These are phyloP conservation scores for Patella depressa DNA, from an alignment of 2,888 invertebrate genomes.

Conservation along the genomic window DNA sequence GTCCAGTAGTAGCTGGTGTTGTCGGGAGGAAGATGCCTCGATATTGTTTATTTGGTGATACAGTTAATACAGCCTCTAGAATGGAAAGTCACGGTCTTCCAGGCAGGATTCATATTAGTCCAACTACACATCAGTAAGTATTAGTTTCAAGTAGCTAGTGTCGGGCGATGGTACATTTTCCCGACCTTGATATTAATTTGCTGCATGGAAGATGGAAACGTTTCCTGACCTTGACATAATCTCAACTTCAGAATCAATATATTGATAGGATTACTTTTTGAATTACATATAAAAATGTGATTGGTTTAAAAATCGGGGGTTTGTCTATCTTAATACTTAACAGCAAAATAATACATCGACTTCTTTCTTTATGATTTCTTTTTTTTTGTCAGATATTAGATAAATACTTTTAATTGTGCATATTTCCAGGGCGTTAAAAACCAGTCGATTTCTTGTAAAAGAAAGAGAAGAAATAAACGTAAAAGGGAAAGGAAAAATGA, in stretches of 20 bases:
- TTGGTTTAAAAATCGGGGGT: no score
- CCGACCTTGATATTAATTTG: neutral
- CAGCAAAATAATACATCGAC: no score
- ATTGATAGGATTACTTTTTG: no score
- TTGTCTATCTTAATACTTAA: no score
- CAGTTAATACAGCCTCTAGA: constrained; percentile 60
- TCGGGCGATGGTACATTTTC: neutral
- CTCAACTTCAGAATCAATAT: neutral
- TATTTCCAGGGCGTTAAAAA: constrained; percentile 29
- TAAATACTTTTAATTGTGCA: no score
- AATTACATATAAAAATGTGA: no score
- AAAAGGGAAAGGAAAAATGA: constrained; percentile 57
- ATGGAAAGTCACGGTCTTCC: constrained; percentile 64
- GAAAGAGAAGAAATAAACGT: constrained; percentile 49
- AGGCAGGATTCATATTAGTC: constrained; percentile 54
- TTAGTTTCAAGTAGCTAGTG: neutral
- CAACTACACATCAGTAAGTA: constrained; percentile 46
- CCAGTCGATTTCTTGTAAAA: constrained; percentile 33
- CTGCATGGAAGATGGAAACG: neutral
- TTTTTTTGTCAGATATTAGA: no score
- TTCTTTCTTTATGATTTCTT: no score
- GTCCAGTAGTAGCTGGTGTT: constrained; percentile 56
- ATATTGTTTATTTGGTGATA: constrained; percentile 60
- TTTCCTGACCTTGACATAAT: neutral
- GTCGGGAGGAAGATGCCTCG: constrained; percentile 57